phyloP scores from a whole-genome alignment of 2,888 invertebrate genomes.

The Rhamphomyia laevipes region DNA sequence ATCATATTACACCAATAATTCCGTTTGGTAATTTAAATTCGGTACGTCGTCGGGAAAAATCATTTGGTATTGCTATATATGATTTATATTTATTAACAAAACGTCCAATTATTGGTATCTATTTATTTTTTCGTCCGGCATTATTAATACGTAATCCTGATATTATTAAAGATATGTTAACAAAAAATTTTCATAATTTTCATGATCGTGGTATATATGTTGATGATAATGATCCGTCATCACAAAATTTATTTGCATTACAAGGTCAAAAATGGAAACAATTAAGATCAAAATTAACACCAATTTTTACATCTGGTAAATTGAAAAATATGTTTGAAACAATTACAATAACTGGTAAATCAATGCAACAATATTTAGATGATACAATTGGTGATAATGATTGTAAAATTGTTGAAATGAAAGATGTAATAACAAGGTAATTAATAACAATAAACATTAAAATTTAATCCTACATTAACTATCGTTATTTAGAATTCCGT shows the following conservation, averaged over 20 bases:
- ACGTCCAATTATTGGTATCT: constrained; percentile 44
- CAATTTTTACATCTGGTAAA: constrained; percentile 55
- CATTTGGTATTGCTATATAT: constrained; percentile 49
- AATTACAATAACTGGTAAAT: constrained; percentile 44
- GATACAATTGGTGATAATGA: constrained; percentile 25
- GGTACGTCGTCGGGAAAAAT: constrained; percentile 43
- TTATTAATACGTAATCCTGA: constrained; percentile 50
- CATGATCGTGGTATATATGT: constrained; percentile 51
- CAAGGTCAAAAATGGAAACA: constrained; percentile 46
- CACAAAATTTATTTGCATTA: constrained; percentile 46
- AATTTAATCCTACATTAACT: no score
- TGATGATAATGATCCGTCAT: constrained; percentile 47
- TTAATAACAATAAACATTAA: no score
- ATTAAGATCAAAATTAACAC: constrained; percentile 49
- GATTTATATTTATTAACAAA: constrained; percentile 42
- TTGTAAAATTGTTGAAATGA: constrained; percentile 38
- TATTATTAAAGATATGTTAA: constrained; percentile 46
- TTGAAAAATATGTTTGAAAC: constrained; percentile 52
- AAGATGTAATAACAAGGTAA: constrained; percentile 24
- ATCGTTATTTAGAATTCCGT: no score
- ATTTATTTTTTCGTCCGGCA: constrained; percentile 49
- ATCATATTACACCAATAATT: constrained; percentile 44
- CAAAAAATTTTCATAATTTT: constrained; percentile 51
- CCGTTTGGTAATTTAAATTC: constrained; percentile 50
- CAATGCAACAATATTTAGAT: constrained; percentile 40